These are phyloP conservation scores for Pelosia muscerda DNA, from an alignment of 2,888 invertebrate species.

Conservation along the genomic window DNA sequence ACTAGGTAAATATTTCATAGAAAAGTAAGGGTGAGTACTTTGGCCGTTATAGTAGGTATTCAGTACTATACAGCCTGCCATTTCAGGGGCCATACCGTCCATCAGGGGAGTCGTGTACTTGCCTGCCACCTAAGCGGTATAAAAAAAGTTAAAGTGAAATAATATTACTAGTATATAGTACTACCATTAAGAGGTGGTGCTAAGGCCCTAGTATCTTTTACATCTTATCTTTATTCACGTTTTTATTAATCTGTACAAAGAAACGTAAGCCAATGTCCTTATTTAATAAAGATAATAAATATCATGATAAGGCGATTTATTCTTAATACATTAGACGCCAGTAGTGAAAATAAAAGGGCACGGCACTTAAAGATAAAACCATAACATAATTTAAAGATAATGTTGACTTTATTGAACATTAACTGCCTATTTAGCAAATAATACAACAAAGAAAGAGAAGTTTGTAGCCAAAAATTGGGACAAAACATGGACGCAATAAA, in stretches of 20 bases:
- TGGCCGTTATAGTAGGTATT: background rate
- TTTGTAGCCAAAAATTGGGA: constrained; percentile 20
- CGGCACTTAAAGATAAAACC: constrained; percentile 31
- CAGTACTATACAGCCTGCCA: background rate
- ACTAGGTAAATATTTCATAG: background rate
- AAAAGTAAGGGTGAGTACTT: background rate
- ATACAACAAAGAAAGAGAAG: constrained; percentile 25
- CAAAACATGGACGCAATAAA: constrained; percentile 30
- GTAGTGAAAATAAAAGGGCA: constrained; percentile 27
- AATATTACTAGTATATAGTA: no score
- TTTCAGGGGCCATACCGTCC: no score
- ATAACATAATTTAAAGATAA: constrained; percentile 37
- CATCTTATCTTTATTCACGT: no score
- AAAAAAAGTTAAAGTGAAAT: no score
- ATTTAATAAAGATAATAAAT: background rate
- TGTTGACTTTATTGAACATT: constrained; percentile 31
- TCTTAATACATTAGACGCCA: constrained; percentile 17
- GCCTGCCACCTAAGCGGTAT: no score
- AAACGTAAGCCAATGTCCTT: background rate
- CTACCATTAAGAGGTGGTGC: no score
- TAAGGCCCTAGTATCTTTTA: no score
- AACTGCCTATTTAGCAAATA: constrained; percentile 29
- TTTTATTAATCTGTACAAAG: background rate
- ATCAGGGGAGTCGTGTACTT: no score
- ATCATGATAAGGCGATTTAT: no score